phyloP scores from a whole-genome alignment of 2,888 invertebrate species.

The Cecidostiba fungosa region DNA sequence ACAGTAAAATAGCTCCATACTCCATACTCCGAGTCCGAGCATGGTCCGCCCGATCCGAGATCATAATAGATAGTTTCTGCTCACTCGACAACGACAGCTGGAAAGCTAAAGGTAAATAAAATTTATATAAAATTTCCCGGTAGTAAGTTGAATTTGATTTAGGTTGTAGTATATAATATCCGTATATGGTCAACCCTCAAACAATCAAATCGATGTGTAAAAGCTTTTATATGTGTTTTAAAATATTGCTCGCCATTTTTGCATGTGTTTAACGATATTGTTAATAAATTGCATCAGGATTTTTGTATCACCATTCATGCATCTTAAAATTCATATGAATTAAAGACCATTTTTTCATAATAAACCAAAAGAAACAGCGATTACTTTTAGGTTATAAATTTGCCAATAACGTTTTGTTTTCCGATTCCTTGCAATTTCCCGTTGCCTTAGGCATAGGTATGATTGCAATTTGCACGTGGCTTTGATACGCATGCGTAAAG shows the following conservation, averaged over 20 bases:
- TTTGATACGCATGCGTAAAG: conserved; percentile 50
- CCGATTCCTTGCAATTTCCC: neutral
- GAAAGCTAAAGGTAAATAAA: conserved; percentile 43
- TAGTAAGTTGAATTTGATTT: no score
- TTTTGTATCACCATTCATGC: neutral
- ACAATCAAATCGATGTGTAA: neutral
- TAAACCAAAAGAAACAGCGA: neutral
- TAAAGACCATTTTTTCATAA: neutral
- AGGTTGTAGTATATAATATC: no score
- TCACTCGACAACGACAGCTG: conserved; percentile 42
- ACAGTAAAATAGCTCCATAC: no score
- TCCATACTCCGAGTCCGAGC: no score
- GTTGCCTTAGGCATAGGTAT: no score
- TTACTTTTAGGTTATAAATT: neutral
- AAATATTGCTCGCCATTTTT: neutral
- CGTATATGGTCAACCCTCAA: no score
- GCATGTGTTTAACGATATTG: neutral
- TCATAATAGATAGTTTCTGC: no score
- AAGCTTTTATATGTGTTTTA: neutral
- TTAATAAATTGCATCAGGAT: neutral
- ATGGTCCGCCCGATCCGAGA: no score
- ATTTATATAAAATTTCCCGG: neutral
- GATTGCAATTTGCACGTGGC: conserved; percentile 33
- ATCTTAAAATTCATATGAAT: neutral
- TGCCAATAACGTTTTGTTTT: neutral